These are phyloP conservation scores for Hemicentrotus pulcherrimus DNA, from an alignment of 35 echinoderm and acorn worm species.

Conservation along the genomic window DNA sequence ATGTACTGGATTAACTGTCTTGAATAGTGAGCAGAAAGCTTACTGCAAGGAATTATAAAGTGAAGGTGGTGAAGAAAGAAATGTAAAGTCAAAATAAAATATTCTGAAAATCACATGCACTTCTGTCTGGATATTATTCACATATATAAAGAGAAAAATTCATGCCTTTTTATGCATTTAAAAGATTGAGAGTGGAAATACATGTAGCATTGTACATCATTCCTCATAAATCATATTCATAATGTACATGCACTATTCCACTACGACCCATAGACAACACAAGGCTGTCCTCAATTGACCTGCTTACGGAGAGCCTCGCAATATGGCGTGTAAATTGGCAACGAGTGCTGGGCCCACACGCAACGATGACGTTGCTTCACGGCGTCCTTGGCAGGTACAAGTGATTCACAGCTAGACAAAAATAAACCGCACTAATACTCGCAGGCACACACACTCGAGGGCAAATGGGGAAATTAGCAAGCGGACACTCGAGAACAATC, in stretches of 20 bases:
- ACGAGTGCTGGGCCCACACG: neutral
- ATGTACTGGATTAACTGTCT: too few species aligned
- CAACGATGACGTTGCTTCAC: neutral
- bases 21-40: too few species aligned
- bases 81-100: too few species aligned
- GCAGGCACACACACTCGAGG: neutral
- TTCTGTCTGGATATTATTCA: too few species aligned
- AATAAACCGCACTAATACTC: neutral
- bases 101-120: too few species aligned
- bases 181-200: neutral
- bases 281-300: neutral
- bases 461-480: neutral
- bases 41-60: too few species aligned
- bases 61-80: too few species aligned
- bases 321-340: neutral
- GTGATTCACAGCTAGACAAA: neutral
- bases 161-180: too few species aligned
- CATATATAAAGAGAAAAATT: too few species aligned
- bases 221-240: neutral
- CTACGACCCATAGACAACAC: neutral
- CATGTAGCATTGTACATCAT: neutral
- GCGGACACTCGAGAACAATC: neutral
- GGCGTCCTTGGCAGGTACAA: neutral
- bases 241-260: neutral
- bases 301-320: neutral